These are phyloP conservation scores for Serrognathus titanus DNA, from an alignment of 2,888 invertebrate genomes.

Conservation along the genomic window DNA sequence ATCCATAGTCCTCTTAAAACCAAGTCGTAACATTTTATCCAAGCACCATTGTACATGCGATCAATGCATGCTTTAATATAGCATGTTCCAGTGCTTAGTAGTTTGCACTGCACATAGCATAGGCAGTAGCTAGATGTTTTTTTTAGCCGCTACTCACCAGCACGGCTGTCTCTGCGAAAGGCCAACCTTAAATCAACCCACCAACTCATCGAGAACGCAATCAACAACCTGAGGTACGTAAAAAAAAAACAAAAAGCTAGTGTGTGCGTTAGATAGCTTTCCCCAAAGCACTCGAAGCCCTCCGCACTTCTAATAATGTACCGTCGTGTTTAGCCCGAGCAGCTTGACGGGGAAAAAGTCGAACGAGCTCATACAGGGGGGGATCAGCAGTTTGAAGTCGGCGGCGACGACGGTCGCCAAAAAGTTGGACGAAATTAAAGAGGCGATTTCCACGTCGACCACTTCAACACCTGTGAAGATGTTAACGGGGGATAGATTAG, in stretches of 20 bases:
- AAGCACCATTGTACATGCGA: too few relatives aligned
- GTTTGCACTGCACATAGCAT: conserved; percentile 33
- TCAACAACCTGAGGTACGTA: conserved; percentile 72
- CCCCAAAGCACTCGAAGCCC: too few relatives aligned
- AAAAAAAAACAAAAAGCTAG: neutral
- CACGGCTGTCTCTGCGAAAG: conserved; percentile 77
- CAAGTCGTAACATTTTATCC: too few relatives aligned
- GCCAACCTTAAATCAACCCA: conserved; percentile 75
- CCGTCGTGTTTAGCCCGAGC: conserved; percentile 60
- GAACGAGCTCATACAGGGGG: conserved; percentile 82
- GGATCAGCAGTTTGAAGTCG: conserved; percentile 80
- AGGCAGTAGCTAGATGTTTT: conserved; percentile 40
- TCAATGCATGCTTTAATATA: neutral
- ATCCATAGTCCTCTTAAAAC: too few relatives aligned
- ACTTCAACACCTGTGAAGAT: conserved; percentile 81
- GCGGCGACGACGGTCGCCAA: conserved; percentile 83
- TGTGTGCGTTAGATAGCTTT: neutral
- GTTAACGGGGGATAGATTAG: conserved; percentile 47
- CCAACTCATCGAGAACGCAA: conserved; percentile 71
- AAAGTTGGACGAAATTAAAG: conserved; percentile 88
- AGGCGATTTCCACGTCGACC: conserved; percentile 71
- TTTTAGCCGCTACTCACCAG: conserved; percentile 81
- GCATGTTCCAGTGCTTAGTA: neutral
- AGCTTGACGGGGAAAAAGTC: conserved; percentile 83
- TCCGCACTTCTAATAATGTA: too few relatives aligned